Evolutionary conservation across 2,888 invertebrate species (phyloP).

Genomic region (Lathronympha strigana): DNA sequence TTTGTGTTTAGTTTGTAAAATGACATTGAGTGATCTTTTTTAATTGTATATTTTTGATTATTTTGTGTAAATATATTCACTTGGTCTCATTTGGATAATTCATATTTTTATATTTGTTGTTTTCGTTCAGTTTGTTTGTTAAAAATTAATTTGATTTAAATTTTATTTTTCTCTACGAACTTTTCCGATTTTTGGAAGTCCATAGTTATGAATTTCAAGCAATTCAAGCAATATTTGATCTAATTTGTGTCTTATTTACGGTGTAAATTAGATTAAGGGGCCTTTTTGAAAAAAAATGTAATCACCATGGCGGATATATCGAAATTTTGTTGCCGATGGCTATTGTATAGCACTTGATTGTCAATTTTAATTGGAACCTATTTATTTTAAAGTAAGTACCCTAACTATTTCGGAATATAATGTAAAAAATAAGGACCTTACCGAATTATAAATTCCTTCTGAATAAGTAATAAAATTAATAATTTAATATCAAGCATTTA

Average conservation of each 20-base stretch:
- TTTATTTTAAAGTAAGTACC: too few species aligned
- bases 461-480: too few species aligned
- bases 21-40: slow-evolving; percentile 38
- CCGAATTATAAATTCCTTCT: too few species aligned
- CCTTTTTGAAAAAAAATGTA: slow-evolving; percentile 10
- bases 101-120: slow-evolving; percentile 37
- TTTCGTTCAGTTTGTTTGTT: slow-evolving; percentile 23
- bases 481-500: too few species aligned
- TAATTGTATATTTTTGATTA: slow-evolving; percentile 24
- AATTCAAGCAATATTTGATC: slow-evolving; percentile 18
- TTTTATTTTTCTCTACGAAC: background rate
- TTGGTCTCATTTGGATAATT: slow-evolving; percentile 38
- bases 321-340: too few species aligned
- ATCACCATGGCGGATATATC: too few species aligned
- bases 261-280: slow-evolving; percentile 22
- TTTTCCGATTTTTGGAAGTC: background rate
- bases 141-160: slow-evolving; percentile 7
- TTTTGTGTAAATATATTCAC: slow-evolving; percentile 37
- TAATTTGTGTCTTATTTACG: slow-evolving; percentile 23
- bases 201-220: background rate
- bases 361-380: too few species aligned
- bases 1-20: slow-evolving; percentile 9
- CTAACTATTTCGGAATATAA: too few species aligned
- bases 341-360: too few species aligned
- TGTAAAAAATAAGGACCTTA: too few species aligned